Percentiles rank a stretch among this genome's conserved stretches.
Conservation (phyloP, 2,888 invertebrate genomes). For the Corbicula japonica region DNA sequence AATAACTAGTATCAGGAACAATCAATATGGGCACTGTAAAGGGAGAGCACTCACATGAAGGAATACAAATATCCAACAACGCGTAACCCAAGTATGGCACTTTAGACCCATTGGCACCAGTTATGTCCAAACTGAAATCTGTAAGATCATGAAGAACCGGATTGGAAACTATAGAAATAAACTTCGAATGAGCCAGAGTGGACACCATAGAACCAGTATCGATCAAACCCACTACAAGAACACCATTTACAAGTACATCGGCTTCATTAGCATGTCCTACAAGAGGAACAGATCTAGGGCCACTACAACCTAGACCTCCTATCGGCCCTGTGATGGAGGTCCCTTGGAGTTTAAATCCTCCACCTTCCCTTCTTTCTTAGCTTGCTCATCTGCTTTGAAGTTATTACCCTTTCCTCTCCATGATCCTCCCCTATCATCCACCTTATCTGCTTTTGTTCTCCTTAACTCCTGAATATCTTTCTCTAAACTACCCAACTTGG, state of each 20-base stretch:
- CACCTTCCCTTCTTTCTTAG: too few relatives aligned
- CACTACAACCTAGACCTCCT: constrained; percentile 5
- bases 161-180: background rate
- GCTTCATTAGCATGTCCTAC: constrained; percentile 9
- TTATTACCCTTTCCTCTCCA: too few relatives aligned
- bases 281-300: background rate
- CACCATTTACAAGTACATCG: background rate
- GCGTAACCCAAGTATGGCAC: background rate
- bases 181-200: background rate
- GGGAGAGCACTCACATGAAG: too few relatives aligned
- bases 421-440: too few relatives aligned
- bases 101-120: too few relatives aligned
- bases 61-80: constrained; percentile 1
- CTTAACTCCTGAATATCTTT: too few relatives aligned
- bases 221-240: background rate
- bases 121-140: too few relatives aligned
- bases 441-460: too few relatives aligned
- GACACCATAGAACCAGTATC: constrained; percentile 10
- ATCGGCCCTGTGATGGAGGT: constrained; percentile 3
- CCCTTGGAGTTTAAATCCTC: background rate
- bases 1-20: constrained; percentile 1
- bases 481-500: too few relatives aligned
- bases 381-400: too few relatives aligned
- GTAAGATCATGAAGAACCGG: background rate
- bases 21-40: background rate